Base-by-base conservation (phyloP, 2,797 vertebrate species). In the Cirrhinus molitorella region DNA sequence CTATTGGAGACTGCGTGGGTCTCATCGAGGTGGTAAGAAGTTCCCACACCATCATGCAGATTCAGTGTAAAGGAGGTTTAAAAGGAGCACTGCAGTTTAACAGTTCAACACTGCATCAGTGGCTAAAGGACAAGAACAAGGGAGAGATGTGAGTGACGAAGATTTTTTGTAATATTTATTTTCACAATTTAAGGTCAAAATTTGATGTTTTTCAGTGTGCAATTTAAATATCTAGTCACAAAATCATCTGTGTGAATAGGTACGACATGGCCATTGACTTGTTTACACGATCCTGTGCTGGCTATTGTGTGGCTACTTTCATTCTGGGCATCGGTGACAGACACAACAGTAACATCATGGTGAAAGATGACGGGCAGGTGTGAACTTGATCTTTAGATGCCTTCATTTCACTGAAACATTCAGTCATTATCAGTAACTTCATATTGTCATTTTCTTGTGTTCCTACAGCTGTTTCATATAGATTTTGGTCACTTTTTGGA, bases 321-420 rank as follows among this genome's bases (percentile, higher is more conserved):
- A 96, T 96, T 89, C 92, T 96, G 28, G 95, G 96, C 49, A 96
- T 96, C 10, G 96, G 96, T 53, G 95, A 96, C 91, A 88, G 96
- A 55, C 96, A 96, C 92, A 96, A 96, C 92, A 96, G 95, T 90
- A 96, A 96, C 93, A 96, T 96, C 61, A 96, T 96, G 96, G 95
- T 96, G 67, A 96, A 96, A 89, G 95, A 96, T 1, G 94, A 96
- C 8, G 96, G 96, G 79, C 96, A 96, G 95, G 96, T 96, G 89
- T 45, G 79, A 3, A 55, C 4, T 28, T 14, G 34, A 43, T 51
- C 6, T 65, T 49, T 68, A 5, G 12, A 34, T 10, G 9, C 7
- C 17, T 49, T 17, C 45, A 57, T 16, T 4, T 4, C 17, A 23
- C 4, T n/a, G 12, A 13, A 9, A 53, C 2, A 16, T 34, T 53